phyloP scores from a whole-genome alignment of 2,113 vertebrate genomes.

The Synodontis membranacea region DNA sequence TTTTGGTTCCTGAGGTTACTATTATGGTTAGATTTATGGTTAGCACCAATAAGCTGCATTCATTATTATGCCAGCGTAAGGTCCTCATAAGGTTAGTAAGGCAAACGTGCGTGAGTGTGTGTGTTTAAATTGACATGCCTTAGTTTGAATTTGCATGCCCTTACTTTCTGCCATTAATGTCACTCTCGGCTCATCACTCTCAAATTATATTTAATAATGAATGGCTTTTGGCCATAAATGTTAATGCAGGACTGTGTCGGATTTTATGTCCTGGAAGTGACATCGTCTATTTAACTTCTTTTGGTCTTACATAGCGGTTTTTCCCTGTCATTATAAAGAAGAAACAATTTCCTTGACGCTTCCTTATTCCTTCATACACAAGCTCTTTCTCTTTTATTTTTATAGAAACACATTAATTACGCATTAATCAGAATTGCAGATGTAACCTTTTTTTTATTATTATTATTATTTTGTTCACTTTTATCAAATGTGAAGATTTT shows the following conservation, averaged over 20 bases:
- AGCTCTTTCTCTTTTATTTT: constrained; percentile 62
- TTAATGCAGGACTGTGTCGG: constrained; percentile 74
- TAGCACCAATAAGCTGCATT: constrained; percentile 1
- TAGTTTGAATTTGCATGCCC: constrained; percentile 48
- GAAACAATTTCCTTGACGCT: constrained; percentile 42
- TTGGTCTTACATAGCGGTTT: constrained; percentile 42
- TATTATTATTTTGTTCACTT: too few relatives aligned
- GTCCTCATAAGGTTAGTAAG: constrained; percentile 5
- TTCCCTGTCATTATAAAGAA: constrained; percentile 14
- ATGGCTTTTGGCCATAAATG: constrained; percentile 79
- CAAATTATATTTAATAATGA: constrained; percentile 81
- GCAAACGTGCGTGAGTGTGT: neutral
- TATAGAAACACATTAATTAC: constrained; percentile 34
- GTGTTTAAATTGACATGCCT: constrained; percentile 45
- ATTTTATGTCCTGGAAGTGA: constrained; percentile 74
- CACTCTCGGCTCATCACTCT: constrained; percentile 80
- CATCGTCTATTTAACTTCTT: constrained; percentile 68
- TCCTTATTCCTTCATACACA: constrained; percentile 52
- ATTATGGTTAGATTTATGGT: neutral
- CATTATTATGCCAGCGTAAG: neutral
- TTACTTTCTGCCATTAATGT: constrained; percentile 79
- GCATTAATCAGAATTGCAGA: neutral
- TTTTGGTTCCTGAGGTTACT: neutral
- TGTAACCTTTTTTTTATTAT: too few relatives aligned
- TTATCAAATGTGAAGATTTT: constrained; percentile 7